These are phyloP conservation scores for Scrobipalpa costella DNA, from an alignment of 2,888 invertebrate genomes.

Conservation along the genomic window DNA sequence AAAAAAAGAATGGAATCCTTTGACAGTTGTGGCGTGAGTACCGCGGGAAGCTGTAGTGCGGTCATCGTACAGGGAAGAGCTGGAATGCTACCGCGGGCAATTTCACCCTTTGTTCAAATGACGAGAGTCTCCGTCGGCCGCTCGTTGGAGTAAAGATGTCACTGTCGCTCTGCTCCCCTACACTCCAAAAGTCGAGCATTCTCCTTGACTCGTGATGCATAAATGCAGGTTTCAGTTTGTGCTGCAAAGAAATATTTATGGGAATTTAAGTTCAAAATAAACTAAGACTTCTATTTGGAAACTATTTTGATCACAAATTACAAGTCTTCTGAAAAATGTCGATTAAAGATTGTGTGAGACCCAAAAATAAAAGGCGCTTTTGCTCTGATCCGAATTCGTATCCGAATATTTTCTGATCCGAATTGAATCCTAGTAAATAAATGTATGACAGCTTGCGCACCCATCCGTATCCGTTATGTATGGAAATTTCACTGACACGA, in stretches of 20 bases:
- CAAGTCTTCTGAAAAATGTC: no score
- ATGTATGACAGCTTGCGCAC: no score
- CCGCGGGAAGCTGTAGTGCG: conserved; percentile 54
- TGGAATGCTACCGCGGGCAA: conserved; percentile 61
- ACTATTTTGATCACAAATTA: no score
- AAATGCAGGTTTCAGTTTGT: conserved; percentile 67
- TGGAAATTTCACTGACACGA: no score
- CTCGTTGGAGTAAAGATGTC: conserved; percentile 64
- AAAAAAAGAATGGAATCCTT: conserved; percentile 30
- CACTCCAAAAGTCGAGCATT: conserved; percentile 64
- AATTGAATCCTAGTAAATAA: no score
- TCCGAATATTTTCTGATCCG: no score
- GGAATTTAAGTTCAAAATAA: neutral
- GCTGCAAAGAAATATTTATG: no score
- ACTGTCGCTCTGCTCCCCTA: conserved; percentile 57
- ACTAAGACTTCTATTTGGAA: no score
- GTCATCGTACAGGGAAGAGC: conserved; percentile 59
- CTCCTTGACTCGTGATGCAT: conserved; percentile 57
- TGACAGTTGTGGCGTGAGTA: conserved; percentile 46
- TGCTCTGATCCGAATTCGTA: no score
- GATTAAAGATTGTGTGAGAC: no score
- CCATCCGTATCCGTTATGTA: no score
- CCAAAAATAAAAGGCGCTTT: no score
- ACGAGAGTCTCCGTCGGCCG: conserved; percentile 60
- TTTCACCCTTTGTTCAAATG: conserved; percentile 75